Evolutionary conservation across 2,113 vertebrate species (phyloP).

Genomic region (Varanus salvator): DNA sequence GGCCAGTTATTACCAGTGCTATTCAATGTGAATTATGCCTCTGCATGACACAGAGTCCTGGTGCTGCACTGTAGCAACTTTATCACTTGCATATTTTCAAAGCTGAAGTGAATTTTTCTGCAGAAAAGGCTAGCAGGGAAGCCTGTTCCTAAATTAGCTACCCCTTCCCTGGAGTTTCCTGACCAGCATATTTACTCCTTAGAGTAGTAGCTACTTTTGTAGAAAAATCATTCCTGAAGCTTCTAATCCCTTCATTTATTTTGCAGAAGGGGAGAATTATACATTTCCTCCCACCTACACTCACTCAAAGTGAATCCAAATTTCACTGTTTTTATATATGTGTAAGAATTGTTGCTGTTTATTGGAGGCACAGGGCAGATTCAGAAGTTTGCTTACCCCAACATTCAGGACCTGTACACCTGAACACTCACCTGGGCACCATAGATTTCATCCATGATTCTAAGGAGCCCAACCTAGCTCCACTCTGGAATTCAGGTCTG

Average conservation of each 20-base stretch:
- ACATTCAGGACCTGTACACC: not conserved
- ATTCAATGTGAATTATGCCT: conserved; percentile 48
- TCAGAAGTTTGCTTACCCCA: not conserved
- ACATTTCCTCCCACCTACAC: no score
- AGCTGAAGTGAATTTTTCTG: conserved; percentile 40
- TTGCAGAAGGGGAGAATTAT: not conserved
- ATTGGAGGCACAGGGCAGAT: not conserved
- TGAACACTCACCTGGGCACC: not conserved
- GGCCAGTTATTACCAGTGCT: not conserved
- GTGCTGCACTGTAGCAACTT: not conserved
- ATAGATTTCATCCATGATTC: not conserved
- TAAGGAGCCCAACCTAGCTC: not conserved
- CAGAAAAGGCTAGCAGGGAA: conserved; percentile 70
- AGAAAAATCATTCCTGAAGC: conserved; percentile 49
- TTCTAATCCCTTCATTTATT: conserved; percentile 12
- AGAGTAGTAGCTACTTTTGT: conserved; percentile 55
- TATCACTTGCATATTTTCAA: conserved; percentile 60
- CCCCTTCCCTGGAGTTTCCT: conserved; percentile 63
- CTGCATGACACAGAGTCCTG: conserved; percentile 36
- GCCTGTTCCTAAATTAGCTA: conserved; percentile 70
- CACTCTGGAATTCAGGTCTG: not conserved
- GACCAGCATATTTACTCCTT: conserved; percentile 70
- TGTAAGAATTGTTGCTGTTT: not conserved
- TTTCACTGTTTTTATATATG: not conserved
- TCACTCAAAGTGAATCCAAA: not conserved